Percentiles rank a stretch among this genome's conserved stretches.
Evolutionary conservation across 2,888 invertebrate genomes (phyloP).

Genomic region (Drosophila seclusa): DNA sequence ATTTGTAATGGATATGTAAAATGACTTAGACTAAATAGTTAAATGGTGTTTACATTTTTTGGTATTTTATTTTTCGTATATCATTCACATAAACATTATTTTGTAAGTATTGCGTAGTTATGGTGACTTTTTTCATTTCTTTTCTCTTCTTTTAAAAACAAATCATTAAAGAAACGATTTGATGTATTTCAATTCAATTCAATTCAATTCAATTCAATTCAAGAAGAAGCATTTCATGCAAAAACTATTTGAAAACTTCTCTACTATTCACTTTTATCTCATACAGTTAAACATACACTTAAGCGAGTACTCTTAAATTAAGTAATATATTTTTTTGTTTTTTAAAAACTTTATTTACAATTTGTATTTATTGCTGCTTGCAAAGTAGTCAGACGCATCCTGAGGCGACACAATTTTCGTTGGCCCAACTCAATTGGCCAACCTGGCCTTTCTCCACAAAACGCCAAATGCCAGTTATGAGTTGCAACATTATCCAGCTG

Average conservation of each 20-base stretch:
- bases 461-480: slow-evolving; percentile 37
- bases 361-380: slow-evolving; percentile 70
- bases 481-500: slow-evolving; percentile 13
- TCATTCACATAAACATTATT: slow-evolving; percentile 31
- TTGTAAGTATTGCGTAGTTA: slow-evolving; percentile 15
- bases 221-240: slow-evolving; percentile 71
- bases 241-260: slow-evolving; percentile 42
- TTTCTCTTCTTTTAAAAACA: slow-evolving; percentile 10
- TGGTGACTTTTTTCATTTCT: slow-evolving; percentile 1
- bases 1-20: slow-evolving; percentile 69
- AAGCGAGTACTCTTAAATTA: slow-evolving; percentile 42
- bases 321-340: slow-evolving; percentile 36
- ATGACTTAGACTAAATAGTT: slow-evolving; percentile 73
- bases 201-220: slow-evolving; percentile 29
- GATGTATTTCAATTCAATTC: slow-evolving; percentile 10
- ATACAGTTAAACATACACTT: slow-evolving; percentile 70
- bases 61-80: slow-evolving; percentile 1
- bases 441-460: slow-evolving; percentile 55
- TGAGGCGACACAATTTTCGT: slow-evolving; percentile 47
- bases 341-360: slow-evolving; percentile 78
- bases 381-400: slow-evolving; percentile 47
- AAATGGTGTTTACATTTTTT: slow-evolving; percentile 31
- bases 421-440: slow-evolving; percentile 1
- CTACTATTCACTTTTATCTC: slow-evolving; percentile 29
- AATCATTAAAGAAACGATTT: slow-evolving; percentile 29